Conservation (phyloP, 2,888 invertebrate species). For the Axea sp. region DNA sequence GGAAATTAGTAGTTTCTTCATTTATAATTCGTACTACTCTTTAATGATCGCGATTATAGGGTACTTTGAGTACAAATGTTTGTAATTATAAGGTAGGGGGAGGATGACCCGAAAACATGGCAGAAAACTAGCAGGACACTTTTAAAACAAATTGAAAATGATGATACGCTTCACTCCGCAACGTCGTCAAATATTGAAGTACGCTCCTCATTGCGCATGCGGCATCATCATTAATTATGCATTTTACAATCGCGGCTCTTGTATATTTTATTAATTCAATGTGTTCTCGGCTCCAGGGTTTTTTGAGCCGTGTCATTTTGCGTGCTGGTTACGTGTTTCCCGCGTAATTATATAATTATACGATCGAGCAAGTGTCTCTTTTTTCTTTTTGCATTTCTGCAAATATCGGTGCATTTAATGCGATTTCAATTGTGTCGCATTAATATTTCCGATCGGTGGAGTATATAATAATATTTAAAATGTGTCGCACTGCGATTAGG, state of each 20-base stretch:
- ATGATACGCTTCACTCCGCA: conserved; percentile 6
- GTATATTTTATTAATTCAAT: conserved; percentile 19
- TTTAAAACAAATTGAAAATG: conserved; percentile 20
- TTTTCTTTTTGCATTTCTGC: neutral
- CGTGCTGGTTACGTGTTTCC: conserved; percentile 4
- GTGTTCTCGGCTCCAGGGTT: neutral
- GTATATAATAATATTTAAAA: conserved; percentile 17
- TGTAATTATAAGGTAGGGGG: conserved; percentile 16
- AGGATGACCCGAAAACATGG: conserved; percentile 8
- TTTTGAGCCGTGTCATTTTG: conserved; percentile 7
- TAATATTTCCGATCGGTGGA: conserved; percentile 12
- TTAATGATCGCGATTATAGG: conserved; percentile 22
- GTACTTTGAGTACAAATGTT: conserved; percentile 29
- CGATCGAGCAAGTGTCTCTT: neutral
- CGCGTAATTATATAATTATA: conserved; percentile 27
- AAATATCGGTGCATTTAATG: conserved; percentile 12
- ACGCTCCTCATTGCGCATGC: conserved; percentile 4
- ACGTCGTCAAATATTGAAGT: conserved; percentile 21
- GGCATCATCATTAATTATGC: conserved; percentile 4
- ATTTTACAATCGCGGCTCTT: conserved; percentile 12
- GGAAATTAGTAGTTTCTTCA: too few relatives aligned
- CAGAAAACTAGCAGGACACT: too few relatives aligned
- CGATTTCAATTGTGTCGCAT: conserved; percentile 21
- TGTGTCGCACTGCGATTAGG: too few relatives aligned
- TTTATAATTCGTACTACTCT: conserved; percentile 21